These are phyloP conservation scores for Cerastis leucographa DNA, from an alignment of 2,888 invertebrate genomes.

Conservation along the genomic window DNA sequence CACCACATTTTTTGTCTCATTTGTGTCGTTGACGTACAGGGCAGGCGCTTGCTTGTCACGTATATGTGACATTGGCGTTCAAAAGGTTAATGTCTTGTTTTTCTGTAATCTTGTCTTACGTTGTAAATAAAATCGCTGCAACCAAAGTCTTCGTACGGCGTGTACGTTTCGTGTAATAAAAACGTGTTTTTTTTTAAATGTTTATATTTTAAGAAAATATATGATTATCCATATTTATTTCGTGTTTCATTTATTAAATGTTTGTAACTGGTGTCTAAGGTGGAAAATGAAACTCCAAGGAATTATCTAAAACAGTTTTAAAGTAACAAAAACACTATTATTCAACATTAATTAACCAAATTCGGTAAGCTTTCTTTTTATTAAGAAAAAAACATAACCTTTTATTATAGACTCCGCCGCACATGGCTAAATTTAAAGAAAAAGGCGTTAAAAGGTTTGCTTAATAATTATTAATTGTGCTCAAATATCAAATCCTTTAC, in stretches of 20 bases:
- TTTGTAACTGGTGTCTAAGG: not conserved
- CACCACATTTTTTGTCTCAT: no score
- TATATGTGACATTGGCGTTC: no score
- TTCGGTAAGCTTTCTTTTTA: no score
- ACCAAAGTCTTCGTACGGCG: conserved; percentile 58
- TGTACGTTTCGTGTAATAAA: conserved; percentile 53
- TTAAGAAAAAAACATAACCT: not conserved
- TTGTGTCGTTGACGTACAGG: no score
- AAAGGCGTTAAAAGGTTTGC: no score
- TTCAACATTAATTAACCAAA: not conserved
- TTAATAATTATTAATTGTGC: no score
- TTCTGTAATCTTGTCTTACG: conserved; percentile 42
- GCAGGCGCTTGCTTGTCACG: no score
- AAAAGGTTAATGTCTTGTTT: not conserved
- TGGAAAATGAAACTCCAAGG: not conserved
- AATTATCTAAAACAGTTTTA: no score
- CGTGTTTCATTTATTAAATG: conserved; percentile 48
- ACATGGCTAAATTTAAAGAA: not conserved
- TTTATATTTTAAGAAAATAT: conserved; percentile 68
- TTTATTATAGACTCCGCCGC: not conserved
- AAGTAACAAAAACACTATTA: not conserved
- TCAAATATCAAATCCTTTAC: no score
- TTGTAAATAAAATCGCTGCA: conserved; percentile 29
- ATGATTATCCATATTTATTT: conserved; percentile 59
- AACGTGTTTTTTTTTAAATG: conserved; percentile 65